Conservation (phyloP, 2,113 vertebrate species). For the Herpetotheres cachinnans region DNA sequence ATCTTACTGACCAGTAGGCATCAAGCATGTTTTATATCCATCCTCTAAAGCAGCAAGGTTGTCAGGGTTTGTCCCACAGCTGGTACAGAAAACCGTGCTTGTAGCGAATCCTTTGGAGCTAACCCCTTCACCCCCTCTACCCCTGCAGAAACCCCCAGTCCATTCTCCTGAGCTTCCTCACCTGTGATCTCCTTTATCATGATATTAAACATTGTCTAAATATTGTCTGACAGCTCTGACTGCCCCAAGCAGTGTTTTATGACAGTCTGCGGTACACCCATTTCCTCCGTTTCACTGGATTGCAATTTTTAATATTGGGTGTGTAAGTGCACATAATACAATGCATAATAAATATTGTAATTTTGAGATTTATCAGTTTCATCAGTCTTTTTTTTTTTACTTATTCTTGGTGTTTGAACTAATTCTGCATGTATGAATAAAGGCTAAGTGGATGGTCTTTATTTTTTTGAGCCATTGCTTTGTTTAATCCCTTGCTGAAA, state of each 20-base stretch:
- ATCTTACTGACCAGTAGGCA: not conserved
- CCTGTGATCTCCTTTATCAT: not conserved
- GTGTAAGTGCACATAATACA: not conserved
- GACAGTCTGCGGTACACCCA: not conserved
- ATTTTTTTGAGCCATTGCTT: not conserved
- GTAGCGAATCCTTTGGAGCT: not conserved
- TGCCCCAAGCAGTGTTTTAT: not conserved
- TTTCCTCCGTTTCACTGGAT: not conserved
- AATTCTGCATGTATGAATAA: not conserved
- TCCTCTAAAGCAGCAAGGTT: not conserved
- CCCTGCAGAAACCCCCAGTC: not conserved
- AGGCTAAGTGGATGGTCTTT: not conserved
- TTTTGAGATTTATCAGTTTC: not conserved
- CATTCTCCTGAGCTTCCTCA: not conserved
- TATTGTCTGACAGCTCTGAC: not conserved
- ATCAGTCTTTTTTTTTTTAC: not conserved
- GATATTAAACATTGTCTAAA: not conserved
- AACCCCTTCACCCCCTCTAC: rapidly evolving
- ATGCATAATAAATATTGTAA: not conserved
- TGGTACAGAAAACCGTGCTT: not conserved
- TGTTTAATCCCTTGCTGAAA: not conserved
- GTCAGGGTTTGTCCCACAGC: not conserved
- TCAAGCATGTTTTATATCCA: not conserved
- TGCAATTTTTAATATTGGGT: not conserved
- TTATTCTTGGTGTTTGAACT: not conserved